phyloP scores from a whole-genome alignment of 2,888 invertebrate genomes.

The Achlya flavicornis region DNA sequence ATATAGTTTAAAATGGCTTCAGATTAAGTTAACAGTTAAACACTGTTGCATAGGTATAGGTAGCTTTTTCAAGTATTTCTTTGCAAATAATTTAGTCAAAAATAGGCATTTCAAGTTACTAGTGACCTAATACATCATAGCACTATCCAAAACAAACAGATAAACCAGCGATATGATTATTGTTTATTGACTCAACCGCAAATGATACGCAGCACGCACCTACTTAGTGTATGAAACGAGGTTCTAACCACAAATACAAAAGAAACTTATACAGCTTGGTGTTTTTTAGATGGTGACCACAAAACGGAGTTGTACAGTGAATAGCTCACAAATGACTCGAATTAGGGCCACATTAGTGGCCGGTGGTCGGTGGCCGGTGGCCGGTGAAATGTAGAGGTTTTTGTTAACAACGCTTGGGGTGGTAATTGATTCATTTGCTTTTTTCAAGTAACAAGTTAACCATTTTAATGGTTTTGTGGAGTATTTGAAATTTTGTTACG shows the following conservation, averaged over 20 bases:
- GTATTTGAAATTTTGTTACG: neutral
- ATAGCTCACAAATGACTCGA: constrained; percentile 45
- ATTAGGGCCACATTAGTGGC: constrained; percentile 43
- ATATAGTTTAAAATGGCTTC: too few species aligned
- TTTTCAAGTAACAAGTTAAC: constrained; percentile 29
- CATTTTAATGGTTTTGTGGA: neutral
- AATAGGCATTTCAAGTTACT: too few species aligned
- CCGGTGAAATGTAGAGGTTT: constrained; percentile 35
- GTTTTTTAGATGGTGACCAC: constrained; percentile 31
- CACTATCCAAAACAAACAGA: neutral
- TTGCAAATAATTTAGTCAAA: too few species aligned
- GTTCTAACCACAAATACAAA: constrained; percentile 10
- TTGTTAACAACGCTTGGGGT: constrained; percentile 26
- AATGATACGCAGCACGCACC: neutral
- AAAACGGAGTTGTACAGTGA: constrained; percentile 33
- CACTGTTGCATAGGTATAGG: too few species aligned
- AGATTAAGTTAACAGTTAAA: too few species aligned
- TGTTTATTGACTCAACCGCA: constrained; percentile 6
- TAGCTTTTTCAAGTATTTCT: too few species aligned
- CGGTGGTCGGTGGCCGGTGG: constrained; percentile 11
- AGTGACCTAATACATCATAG: too few species aligned
- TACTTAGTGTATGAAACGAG: neutral
- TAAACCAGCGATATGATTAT: constrained; percentile 2
- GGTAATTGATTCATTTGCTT: constrained; percentile 45
- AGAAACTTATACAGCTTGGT: neutral